Conservation (phyloP, 2,888 invertebrate genomes). For the Acholoe squamosa region DNA sequence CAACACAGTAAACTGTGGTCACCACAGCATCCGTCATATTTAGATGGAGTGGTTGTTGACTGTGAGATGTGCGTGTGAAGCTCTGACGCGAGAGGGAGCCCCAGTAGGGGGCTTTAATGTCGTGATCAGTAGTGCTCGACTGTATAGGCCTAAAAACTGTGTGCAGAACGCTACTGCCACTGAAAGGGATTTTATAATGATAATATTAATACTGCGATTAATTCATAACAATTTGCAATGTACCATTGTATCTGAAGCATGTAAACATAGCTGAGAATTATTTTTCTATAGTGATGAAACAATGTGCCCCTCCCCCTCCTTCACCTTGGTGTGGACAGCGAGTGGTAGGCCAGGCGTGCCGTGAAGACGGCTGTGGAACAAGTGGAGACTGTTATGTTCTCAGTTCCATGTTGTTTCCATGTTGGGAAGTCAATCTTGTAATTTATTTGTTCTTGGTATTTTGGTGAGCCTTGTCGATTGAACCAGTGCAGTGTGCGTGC, state of each 20-base stretch:
- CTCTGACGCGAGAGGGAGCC: neutral
- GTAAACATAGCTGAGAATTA: slow-evolving; percentile 58
- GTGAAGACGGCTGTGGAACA: neutral
- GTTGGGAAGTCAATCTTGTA: slow-evolving; percentile 46
- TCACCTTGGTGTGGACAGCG: slow-evolving; percentile 4
- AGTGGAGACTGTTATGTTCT: neutral
- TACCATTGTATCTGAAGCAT: slow-evolving; percentile 46
- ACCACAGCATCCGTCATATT: neutral
- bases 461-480: slow-evolving; percentile 44
- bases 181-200: slow-evolving; percentile 5
- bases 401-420: neutral
- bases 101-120: neutral
- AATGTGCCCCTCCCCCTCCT: neutral
- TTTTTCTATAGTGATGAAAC: slow-evolving; percentile 58
- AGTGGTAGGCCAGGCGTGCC: neutral
- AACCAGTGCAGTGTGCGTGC: slow-evolving; percentile 21
- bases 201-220: neutral
- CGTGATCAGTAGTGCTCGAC: neutral
- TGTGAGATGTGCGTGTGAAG: neutral
- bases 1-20: neutral
- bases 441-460: slow-evolving; percentile 57
- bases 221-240: slow-evolving; percentile 48
- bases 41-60: neutral
- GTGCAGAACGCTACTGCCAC: neutral
- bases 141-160: neutral